Percentiles rank a stretch among this genome's conserved stretches.
phyloP scores from a whole-genome alignment of 2,888 invertebrate genomes.

The Drosophila paramelanica region DNA sequence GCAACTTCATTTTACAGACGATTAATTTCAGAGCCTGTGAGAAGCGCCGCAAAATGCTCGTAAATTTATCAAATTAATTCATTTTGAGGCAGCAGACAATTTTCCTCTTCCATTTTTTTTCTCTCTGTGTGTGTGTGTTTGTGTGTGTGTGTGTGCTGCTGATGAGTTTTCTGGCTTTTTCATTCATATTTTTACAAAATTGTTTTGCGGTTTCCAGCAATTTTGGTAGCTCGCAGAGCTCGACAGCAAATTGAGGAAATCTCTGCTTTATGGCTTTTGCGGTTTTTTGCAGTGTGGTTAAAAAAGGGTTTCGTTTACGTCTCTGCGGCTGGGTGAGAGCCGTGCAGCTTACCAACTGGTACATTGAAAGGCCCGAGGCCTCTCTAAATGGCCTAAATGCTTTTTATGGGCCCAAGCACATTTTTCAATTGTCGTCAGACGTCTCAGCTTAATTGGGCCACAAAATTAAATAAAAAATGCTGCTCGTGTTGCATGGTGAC shows the following conservation, averaged over 20 bases:
- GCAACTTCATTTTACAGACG: constrained; percentile 47
- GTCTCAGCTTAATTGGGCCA: constrained; percentile 75
- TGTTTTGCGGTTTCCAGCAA: constrained; percentile 70
- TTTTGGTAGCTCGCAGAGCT: constrained; percentile 36
- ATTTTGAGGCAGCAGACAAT: constrained; percentile 58
- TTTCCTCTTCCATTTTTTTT: constrained; percentile 33
- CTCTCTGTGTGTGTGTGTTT: background rate
- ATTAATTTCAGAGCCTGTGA: constrained; percentile 49
- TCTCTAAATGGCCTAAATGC: constrained; percentile 67
- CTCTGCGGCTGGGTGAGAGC: constrained; percentile 45
- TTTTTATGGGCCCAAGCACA: constrained; percentile 71
- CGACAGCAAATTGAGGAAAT: constrained; percentile 56
- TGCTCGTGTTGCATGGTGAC: constrained; percentile 59
- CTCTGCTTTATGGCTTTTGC: constrained; percentile 72
- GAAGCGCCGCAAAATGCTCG: constrained; percentile 26
- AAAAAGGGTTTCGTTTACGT: constrained; percentile 55
- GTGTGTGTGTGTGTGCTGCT: constrained; percentile 14
- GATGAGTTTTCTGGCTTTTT: constrained; percentile 52
- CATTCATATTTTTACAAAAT: constrained; percentile 60
- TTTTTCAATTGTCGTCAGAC: constrained; percentile 68
- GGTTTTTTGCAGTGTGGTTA: constrained; percentile 62
- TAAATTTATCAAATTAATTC: constrained; percentile 68
- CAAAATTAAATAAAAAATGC: constrained; percentile 72
- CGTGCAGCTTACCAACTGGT: constrained; percentile 13
- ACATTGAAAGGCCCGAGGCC: constrained; percentile 10